Conservation (phyloP, 2,113 vertebrate species). For the Montifringilla adamsi region DNA sequence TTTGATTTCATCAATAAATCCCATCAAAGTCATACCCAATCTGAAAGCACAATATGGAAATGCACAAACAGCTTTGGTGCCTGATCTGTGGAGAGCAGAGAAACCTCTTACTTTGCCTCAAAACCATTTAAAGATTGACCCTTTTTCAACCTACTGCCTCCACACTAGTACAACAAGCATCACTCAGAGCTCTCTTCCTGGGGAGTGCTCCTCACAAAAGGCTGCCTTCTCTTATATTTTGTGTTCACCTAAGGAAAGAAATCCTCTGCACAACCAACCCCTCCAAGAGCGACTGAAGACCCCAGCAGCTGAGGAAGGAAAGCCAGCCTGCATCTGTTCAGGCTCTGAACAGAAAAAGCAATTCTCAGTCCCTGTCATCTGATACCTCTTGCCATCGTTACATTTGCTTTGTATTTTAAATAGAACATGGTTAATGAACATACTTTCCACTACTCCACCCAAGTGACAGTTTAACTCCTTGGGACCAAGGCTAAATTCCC, state of each 20-base stretch:
- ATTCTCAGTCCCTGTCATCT: not conserved
- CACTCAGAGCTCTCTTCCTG: not conserved
- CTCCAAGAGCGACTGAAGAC: not conserved
- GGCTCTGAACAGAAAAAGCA: not conserved
- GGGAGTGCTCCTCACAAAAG: not conserved
- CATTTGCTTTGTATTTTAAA: conserved; percentile 63
- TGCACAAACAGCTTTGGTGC: not conserved
- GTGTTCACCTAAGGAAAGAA: not conserved
- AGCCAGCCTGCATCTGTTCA: not conserved
- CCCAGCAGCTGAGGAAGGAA: not conserved
- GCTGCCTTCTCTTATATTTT: not conserved
- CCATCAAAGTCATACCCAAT: not conserved
- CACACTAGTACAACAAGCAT: not conserved
- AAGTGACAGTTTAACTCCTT: not conserved
- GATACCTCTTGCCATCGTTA: not conserved
- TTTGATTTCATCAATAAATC: not conserved
- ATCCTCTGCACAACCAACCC: not conserved
- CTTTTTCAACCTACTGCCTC: not conserved
- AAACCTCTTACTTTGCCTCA: not conserved
- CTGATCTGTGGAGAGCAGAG: not conserved
- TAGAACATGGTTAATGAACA: conserved; percentile 39
- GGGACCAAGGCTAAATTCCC: not conserved
- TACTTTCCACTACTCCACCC: not conserved
- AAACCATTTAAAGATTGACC: not conserved
- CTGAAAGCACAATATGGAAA: not conserved